Base-by-base conservation (phyloP, 1,140 invertebrate species). In the Zelostemma sp. region DNA sequence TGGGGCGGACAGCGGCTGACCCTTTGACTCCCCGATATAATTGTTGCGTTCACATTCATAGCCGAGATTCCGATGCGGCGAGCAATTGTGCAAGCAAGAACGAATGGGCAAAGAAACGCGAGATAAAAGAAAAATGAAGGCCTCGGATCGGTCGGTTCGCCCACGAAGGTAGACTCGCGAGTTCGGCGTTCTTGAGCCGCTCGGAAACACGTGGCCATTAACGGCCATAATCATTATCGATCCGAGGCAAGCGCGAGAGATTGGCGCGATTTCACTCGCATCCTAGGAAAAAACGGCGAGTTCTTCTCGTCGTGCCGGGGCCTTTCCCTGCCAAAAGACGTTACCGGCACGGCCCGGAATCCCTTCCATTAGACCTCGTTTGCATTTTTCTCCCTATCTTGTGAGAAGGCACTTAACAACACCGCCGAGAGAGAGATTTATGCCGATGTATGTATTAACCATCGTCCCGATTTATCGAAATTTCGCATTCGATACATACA, bases 171-270 rank as follows among this genome's bases (percentile, higher is more conserved):
- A 19, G 5, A n/a, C 25, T 28, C 25, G 31, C 55, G 55, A 48
- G 68, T 74, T 68, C 40, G 14, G 40, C 40, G 16, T 12, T 68
- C 71, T n/a, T n/a, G n/a, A 62, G 55, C 62, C 64, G 61, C 48
- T 73, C 73, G 72, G 76, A 79, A 80, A 80, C 79, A 81, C 79
- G 74, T 81, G 74, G 79, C 79, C 80, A 83, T 82, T 83, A 83
- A 77, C 76, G 78, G 79, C 79, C 76, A 83, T 82, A 83, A 83
- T 78, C 79, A 82, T 83, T 82, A 83, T 78, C 77, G 79, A 83
- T 81, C 77, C 79, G 72, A 78, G 53, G 67, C 67, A 69, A 72
- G 73, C 65, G 56, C 25, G 61, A 55, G 61, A 55, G 48, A 46
- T 35, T 18, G 51, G 43, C 5, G 8, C 11, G 50, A 12, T 5